Conservation (phyloP, 1,140 invertebrate species). For the Heterodera schachtii region DNA sequence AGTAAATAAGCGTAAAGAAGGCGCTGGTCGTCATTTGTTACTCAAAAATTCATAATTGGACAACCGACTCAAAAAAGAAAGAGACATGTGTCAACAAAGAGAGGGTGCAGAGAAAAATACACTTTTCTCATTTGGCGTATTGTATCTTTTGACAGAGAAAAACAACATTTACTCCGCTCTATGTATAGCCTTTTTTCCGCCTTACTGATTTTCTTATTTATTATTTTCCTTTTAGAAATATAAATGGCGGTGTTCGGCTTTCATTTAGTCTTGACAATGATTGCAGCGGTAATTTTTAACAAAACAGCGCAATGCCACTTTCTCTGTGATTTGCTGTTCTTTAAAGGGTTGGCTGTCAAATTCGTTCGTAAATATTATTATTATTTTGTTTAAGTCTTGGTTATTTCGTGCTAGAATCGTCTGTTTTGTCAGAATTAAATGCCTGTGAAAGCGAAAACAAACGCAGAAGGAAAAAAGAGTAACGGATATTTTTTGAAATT, state of each 20-base stretch:
- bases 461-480: slow-evolving; percentile 18
- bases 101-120: too few relatives aligned
- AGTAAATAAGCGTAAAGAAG: too few relatives aligned
- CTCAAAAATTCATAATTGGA: too few relatives aligned
- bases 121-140: too few relatives aligned
- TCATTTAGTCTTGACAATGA: slow-evolving; percentile 38
- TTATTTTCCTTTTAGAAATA: slow-evolving; percentile 5
- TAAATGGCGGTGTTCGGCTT: slow-evolving; percentile 44
- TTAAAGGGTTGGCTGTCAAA: slow-evolving; percentile 30
- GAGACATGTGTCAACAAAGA: too few relatives aligned
- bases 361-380: slow-evolving; percentile 24
- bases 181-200: too few relatives aligned
- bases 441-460: not conserved
- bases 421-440: slow-evolving; percentile 8
- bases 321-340: slow-evolving; percentile 31
- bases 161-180: too few relatives aligned
- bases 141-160: not conserved
- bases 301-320: slow-evolving; percentile 18
- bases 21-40: too few relatives aligned
- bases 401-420: slow-evolving; percentile 34
- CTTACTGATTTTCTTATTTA: too few relatives aligned
- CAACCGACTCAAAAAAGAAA: too few relatives aligned
- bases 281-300: slow-evolving; percentile 37
- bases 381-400: slow-evolving; percentile 26
- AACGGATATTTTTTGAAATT: slow-evolving; percentile 8